These are phyloP conservation scores for Ctenicera cuprea DNA, from an alignment of 2,888 invertebrate species.

Conservation along the genomic window DNA sequence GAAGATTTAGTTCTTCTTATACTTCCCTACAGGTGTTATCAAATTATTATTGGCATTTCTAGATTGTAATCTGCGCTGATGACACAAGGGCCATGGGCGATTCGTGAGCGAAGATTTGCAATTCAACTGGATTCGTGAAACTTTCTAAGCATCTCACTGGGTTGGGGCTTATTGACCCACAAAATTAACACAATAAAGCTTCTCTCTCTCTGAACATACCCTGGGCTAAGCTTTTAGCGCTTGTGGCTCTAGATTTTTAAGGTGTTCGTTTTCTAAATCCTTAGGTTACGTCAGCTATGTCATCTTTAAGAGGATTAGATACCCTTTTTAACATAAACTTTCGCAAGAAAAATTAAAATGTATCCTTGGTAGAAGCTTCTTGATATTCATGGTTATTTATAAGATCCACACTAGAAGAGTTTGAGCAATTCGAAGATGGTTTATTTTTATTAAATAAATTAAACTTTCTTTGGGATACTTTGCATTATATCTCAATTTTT, in stretches of 20 bases:
- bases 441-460: too few relatives aligned
- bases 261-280: too few relatives aligned
- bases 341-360: too few relatives aligned
- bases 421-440: too few relatives aligned
- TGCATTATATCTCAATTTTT: too few relatives aligned
- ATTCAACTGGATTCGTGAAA: constrained; percentile 38
- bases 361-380: too few relatives aligned
- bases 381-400: too few relatives aligned
- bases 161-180: constrained; percentile 38
- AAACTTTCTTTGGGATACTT: too few relatives aligned
- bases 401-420: too few relatives aligned
- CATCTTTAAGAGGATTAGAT: background rate
- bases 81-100: constrained; percentile 35
- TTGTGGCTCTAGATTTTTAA: background rate
- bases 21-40: constrained; percentile 10
- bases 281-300: background rate
- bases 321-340: too few relatives aligned
- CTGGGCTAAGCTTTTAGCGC: constrained; percentile 1
- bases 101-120: constrained; percentile 37
- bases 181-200: constrained; percentile 37
- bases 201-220: constrained; percentile 7
- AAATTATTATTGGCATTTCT: constrained; percentile 30
- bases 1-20: background rate
- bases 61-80: constrained; percentile 16
- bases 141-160: constrained; percentile 38